Conservation (phyloP, 2,797 vertebrate species). For the Oceanodroma leucorhoa region DNA sequence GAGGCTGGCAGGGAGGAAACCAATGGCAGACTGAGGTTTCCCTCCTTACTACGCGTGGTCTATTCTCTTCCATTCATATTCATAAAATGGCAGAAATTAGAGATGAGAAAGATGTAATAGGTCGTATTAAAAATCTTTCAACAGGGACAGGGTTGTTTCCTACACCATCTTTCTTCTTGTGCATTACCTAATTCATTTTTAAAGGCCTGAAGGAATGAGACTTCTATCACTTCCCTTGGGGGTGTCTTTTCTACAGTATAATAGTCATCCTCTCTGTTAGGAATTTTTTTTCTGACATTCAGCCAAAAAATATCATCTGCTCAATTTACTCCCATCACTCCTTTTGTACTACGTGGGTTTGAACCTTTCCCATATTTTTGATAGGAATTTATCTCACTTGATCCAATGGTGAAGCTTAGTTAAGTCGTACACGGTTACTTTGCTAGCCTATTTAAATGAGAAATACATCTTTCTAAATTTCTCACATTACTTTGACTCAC, state of each 20-base stretch:
- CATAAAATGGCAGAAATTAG: neutral
- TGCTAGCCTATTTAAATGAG: neutral
- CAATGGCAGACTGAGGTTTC: neutral
- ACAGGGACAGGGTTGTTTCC: neutral
- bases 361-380: neutral
- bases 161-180: neutral
- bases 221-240: neutral
- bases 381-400: neutral
- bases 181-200: neutral
- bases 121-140: neutral
- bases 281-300: conserved; percentile 30
- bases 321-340: conserved; percentile 25
- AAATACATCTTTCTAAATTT: neutral
- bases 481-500: neutral
- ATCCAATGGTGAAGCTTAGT: neutral
- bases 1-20: neutral
- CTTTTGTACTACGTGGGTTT: neutral
- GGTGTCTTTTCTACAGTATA: neutral
- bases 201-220: neutral
- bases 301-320: conserved; percentile 33
- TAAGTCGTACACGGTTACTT: accelerated
- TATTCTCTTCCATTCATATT: neutral
- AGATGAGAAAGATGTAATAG: neutral
- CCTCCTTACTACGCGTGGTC: neutral
- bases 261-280: neutral